A percentile compares a stretch with the other conserved stretches of the same genome.
Evolutionary conservation across 2,888 invertebrate genomes (phyloP).

Genomic region (Tyria jacobaeae): DNA sequence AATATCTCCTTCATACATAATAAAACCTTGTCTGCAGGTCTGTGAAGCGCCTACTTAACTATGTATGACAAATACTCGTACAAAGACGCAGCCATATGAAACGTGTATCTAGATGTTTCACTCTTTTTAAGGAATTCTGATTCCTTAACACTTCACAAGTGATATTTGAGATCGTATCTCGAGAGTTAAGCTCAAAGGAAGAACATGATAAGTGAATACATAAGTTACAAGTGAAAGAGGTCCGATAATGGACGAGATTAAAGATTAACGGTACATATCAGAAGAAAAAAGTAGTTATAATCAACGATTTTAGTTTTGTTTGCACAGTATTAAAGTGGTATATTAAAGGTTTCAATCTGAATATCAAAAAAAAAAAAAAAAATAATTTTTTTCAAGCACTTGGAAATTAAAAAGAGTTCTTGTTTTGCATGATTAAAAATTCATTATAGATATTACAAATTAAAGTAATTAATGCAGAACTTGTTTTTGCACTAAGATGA

Average conservation of each 20-base stretch:
- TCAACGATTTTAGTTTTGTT: no score
- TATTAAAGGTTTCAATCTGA: no score
- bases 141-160: slow-evolving; percentile 26
- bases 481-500: no score
- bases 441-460: no score
- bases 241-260: slow-evolving; percentile 24
- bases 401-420: no score
- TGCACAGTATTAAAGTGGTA: no score
- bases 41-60: slow-evolving; percentile 23
- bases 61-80: slow-evolving; percentile 13
- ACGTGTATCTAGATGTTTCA: slow-evolving; percentile 8
- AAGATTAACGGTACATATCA: slow-evolving; percentile 26
- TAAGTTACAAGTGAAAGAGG: slow-evolving; percentile 34
- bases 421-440: no score
- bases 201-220: slow-evolving; percentile 34
- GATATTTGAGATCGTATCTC: slow-evolving; percentile 28
- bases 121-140: slow-evolving; percentile 15
- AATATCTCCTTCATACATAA: slow-evolving; percentile 44
- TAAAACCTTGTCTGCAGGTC: slow-evolving; percentile 40
- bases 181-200: slow-evolving; percentile 28
- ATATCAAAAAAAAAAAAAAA: no score
- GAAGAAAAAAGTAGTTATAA: no score
- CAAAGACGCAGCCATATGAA: slow-evolving; percentile 15
- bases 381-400: no score
- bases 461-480: no score